A percentile compares a stretch with the other conserved stretches of the same genome.
These are phyloP conservation scores for Microctenopoma steveboyesi DNA, from an alignment of 2,797 vertebrate species.

Conservation along the genomic window DNA sequence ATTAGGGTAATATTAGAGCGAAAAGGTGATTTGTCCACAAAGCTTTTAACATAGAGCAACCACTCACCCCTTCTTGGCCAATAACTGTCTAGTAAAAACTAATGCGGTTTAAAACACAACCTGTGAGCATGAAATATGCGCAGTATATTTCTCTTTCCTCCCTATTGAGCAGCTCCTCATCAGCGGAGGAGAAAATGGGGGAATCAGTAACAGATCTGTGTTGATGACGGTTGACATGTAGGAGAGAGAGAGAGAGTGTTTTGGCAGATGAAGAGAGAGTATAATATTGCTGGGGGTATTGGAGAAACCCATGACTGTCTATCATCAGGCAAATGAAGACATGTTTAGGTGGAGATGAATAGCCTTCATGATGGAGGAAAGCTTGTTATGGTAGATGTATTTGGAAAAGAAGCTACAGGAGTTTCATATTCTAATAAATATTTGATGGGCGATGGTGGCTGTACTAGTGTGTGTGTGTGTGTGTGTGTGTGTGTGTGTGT, in stretches of 20 bases:
- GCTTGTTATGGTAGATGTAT: constrained; percentile 67
- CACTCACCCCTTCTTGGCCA: not conserved
- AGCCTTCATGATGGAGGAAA: constrained; percentile 54
- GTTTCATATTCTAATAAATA: constrained; percentile 73
- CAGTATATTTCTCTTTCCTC: not conserved
- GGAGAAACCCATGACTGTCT: constrained; percentile 70
- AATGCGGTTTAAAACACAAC: constrained; percentile 30
- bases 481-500: not conserved
- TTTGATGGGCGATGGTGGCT: constrained; percentile 58
- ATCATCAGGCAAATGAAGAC: constrained; percentile 66
- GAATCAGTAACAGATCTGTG: constrained; percentile 44
- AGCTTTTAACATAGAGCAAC: not conserved
- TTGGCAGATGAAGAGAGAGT: constrained; percentile 46
- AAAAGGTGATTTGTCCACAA: not conserved
- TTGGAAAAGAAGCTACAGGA: constrained; percentile 45
- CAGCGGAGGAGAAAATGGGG: constrained; percentile 19
- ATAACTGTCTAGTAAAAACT: constrained; percentile 16
- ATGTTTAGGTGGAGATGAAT: constrained; percentile 71
- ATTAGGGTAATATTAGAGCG: constrained; percentile 1
- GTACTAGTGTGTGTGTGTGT: constrained; percentile 12
- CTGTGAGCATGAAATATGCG: not conserved
- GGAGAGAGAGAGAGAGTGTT: constrained; percentile 7
- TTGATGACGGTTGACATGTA: constrained; percentile 43
- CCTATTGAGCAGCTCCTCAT: not conserved
- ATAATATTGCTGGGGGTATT: constrained; percentile 53